Conservation (phyloP, 2,888 invertebrate species). For the Polietes domitor region DNA sequence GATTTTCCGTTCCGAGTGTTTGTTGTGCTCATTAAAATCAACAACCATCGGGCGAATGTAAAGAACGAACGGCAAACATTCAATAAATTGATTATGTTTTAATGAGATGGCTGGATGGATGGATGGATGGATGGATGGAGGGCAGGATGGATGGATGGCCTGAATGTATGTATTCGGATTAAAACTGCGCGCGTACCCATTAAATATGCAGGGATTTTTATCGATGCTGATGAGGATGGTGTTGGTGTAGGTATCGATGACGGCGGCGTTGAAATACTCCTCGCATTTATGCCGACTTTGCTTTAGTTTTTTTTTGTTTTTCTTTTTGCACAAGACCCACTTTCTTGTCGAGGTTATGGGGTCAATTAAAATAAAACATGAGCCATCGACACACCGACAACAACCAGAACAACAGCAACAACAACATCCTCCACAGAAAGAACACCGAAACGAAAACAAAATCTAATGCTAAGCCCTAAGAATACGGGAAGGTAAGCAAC, state of each 20-base stretch:
- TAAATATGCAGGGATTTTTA: neutral
- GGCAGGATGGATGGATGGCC: no score
- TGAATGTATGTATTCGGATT: neutral
- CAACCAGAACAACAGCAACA: no score
- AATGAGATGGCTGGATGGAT: conserved; percentile 47
- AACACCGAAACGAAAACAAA: conserved; percentile 3
- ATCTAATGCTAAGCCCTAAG: conserved; percentile 1
- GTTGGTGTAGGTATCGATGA: neutral
- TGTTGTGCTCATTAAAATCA: conserved; percentile 18
- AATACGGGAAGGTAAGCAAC: neutral
- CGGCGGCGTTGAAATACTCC: neutral
- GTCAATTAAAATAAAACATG: conserved; percentile 70
- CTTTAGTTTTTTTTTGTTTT: neutral
- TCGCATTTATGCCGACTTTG: no score
- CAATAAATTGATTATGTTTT: conserved; percentile 41
- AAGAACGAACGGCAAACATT: neutral
- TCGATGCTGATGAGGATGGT: no score
- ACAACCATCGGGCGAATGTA: neutral
- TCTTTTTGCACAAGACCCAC: conserved; percentile 41
- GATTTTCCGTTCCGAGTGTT: conserved; percentile 5
- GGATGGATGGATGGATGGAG: no score
- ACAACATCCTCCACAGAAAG: no score
- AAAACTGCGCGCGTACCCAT: neutral
- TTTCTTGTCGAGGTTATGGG: conserved; percentile 75
- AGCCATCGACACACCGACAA: neutral